Evolutionary conservation across 2,888 invertebrate species (phyloP).

Genomic region (Temnothorax unifasciatus): DNA sequence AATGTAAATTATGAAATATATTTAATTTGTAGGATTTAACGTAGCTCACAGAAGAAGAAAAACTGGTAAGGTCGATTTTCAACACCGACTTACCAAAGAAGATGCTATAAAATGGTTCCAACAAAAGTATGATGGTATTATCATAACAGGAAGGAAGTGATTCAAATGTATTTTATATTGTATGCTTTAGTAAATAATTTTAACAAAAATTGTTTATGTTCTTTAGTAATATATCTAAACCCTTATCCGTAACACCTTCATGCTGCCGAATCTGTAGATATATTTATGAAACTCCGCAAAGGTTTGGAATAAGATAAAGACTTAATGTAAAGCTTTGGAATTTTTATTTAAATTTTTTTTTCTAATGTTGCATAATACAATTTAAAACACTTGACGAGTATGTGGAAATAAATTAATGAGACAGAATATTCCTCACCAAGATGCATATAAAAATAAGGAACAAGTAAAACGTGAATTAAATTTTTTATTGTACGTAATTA

Average conservation of each 20-base stretch:
- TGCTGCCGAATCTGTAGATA: neutral
- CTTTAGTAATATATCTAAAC: neutral
- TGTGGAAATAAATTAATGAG: conserved; percentile 1
- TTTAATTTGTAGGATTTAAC: conserved; percentile 93
- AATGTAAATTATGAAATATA: neutral
- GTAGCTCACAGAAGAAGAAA: conserved; percentile 98
- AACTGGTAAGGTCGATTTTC: conserved; percentile 97
- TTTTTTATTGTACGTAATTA: conserved; percentile 25
- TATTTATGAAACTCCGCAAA: neutral
- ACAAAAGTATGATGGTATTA: conserved; percentile 99
- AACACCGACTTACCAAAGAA: conserved; percentile 97
- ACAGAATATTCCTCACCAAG: neutral
- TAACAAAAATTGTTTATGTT: conserved; percentile 56
- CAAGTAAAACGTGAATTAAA: neutral
- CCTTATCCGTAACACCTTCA: neutral
- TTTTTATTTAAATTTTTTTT: conserved; percentile 8
- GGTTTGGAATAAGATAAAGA: neutral
- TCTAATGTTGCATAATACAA: conserved; percentile 24
- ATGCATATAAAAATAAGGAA: neutral
- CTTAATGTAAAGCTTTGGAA: neutral
- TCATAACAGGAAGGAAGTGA: conserved; percentile 95
- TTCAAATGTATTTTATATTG: conserved; percentile 82
- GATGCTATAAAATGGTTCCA: conserved; percentile 99
- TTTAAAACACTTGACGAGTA: neutral
- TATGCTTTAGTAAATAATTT: conserved; percentile 68